Base-by-base conservation (phyloP, 1,140 invertebrate species). In the Drosophila kikkawai region DNA sequence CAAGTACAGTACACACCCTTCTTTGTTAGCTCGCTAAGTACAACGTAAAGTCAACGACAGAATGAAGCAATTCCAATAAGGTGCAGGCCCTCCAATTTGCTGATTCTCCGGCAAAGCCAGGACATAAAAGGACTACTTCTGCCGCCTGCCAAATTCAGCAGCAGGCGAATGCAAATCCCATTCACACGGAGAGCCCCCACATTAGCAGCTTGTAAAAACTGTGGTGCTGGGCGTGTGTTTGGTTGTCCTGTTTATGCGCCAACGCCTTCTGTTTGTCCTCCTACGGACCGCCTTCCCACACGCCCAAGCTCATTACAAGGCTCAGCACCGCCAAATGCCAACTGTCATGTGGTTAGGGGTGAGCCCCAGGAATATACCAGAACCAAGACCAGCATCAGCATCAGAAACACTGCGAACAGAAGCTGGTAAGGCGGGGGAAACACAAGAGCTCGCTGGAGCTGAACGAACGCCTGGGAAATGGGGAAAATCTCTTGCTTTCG, bases 141-240 rank as follows among this genome's bases (percentile, higher is more conserved):
- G 67, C 57, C 57, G 58, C 47, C 71, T 75, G 48, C 39, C 76
- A 70, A 83, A 78, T 70, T 70, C 75, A 50, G 39, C 47, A 48
- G 48, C 22, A 41, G 64, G 36, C 60, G 32, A 53, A 79, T 59
- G 56, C 67, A 79, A 71, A 73, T 71, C 75, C 64, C 61, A 60
- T 60, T 57, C 57, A 63, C 22, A 59, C 60, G 29, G 29, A 41
- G 56, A 29, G 61, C 66, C 68, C 61, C 53, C 65, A 88, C 85
- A 88, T 90, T 88, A 88, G 78, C 85, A 90, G 78, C 74, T 80
- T 84, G 77, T 87, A 83, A 87, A 87, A 87, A 77, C 48, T 64
- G 71, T 86, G 67, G 73, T 60, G 67, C 60, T 59, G 68, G 73
- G 58, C 73, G 47, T 70, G 53, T 56, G 37, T 58, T 57, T 39